Base-by-base conservation (phyloP, 2,797 vertebrate species). In the Neomorphus geoffroyi region DNA sequence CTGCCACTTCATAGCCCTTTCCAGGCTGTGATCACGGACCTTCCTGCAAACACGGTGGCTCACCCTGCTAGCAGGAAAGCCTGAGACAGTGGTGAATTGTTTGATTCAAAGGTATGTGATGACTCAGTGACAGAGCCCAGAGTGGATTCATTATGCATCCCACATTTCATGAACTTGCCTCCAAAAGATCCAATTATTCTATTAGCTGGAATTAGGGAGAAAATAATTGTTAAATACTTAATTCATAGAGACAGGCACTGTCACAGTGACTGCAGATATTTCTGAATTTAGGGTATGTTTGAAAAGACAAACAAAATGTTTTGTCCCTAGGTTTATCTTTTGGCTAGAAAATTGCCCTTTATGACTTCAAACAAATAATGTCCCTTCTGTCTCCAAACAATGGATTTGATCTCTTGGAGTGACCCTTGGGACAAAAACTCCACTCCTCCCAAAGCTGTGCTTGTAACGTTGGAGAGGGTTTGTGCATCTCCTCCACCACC, bases 1-100 rank as follows among this genome's bases (percentile, higher is more conserved):
- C 16, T 46, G 33, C 32, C 57, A 53, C 9, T 58, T 73, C 56
- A 9, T 3, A 62, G n/a, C 22, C 45, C 43, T 58, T 57, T 78
- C 65, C 78, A 41, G 2, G 3, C 7, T 4, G 22, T 23, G 22
- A 11, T 15, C 39, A 32, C 50, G 32, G 66, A 62, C 23, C 28
- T n/a, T 32, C 23, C 32, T 58, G 53, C 23, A 54, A 50, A 35
- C 0, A 0, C 37, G 10, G 50, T 4, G 37, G 28, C 48, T 65
- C 30, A 8, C 28, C 39, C 32, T 41, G 23, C 27, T 35, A 13
- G 23, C 70, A 37, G 51, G 21, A 77, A 77, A 58, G 56, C 64
- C n/a, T 8, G 43, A 71, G n/a, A 54, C 28, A 32, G n/a, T 0
- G 1, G 33, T 0, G 3, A 48, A 37, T 15, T 9, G 2, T 14